Evolutionary conservation across 2,797 vertebrate genomes (phyloP), one percentile per base, ranked within the genome.

Genomic region (Notolabrus celidotus): DNA sequence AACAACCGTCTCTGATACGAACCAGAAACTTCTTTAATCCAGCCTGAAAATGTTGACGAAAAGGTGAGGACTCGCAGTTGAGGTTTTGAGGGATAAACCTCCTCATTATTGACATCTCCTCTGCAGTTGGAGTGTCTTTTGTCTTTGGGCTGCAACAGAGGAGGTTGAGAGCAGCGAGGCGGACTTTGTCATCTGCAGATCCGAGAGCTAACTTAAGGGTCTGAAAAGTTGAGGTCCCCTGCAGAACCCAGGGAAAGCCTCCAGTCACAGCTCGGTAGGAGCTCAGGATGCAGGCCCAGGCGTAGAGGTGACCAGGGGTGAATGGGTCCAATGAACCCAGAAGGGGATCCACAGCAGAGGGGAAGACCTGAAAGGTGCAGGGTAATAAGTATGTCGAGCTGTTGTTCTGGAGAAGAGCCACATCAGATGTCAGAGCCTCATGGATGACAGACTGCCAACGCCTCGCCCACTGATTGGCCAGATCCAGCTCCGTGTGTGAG

Each of bases 11-110:
- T 88, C 97, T 89, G 77, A 97, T 91, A 38, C 96, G 93, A 17
- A 93, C 94, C 71, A 97, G 83, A 45, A 95, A 95, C 74, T 75
- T 96, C 77, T 83, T 93, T 65, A 96, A 67, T 0, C 62, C 89
- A 0, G 94, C 92, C 79, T 97, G 96, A 62, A 97, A 93, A 72
- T 96, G 94, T 74, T 98, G 96, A 29, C 96, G 95, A 71, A 97
- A 97, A 0, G 94, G 91, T 0, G 96, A 95, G 0, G 95, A 96
- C 68, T 96, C 94, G 0, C 94, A 93, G 77, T 95, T 97, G 12
- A 98, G 89, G 89, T 96, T 98, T 69, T 95, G 92, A 14, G 94
- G 94, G 69, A 98, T 85, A 58, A 96, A 97, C 29, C 33, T 77
- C 77, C 16, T 93, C 77, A 97, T 88, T 8, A 94, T 57, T 0